Evolutionary conservation across 2,888 invertebrate genomes (phyloP), one percentile per base, ranked within the genome.

Genomic region (Lydus trimaculatus): DNA sequence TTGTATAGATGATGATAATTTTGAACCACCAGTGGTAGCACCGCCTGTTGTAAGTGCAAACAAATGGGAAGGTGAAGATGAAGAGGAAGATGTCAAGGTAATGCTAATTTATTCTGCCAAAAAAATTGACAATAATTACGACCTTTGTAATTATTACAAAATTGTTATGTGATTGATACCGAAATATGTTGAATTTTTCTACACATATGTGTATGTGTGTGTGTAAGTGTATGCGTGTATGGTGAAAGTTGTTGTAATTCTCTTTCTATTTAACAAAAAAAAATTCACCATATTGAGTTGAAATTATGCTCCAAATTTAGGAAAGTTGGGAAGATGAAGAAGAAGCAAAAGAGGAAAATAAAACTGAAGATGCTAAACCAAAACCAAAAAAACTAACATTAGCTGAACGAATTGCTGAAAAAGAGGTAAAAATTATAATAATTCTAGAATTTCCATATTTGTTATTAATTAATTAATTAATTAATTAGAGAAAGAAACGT

Each of bases 281-380:
- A n/a, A n/a, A n/a, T n/a, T n/a, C n/a, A 61, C 61, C 43, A 36
- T 17, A 66, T 31, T 58, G n/a, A 31, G 36, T 63, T 59, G 56
- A 65, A 48, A 13, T 59, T 58, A 25, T 62, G 28, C 64, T n/a
- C n/a, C n/a, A 61, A 65, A 76, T 78, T 76, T 85, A 97, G 96
- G 97, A 97, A 82, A 95, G 93, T 85, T 97, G 97, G 97, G 97
- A 97, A 84, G 96, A 96, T 86, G 95, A 94, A 58, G 93, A 94
- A 76, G 91, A 91, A 81, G 95, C 95, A 79, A 92, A 93, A 79
- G 17, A 17, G 92, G 89, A 88, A 80, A 89, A 89, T 70, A 70
- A 74, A 64, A 52, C 67, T 4, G 43, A 43, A 33, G 73, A 73
- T 48, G 71, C 71, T 81, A 63, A 86, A 89, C 67, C 65, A 72